Evolutionary conservation across 2,797 vertebrate genomes (phyloP), one percentile per base, ranked within the genome.

Genomic region (Hoplostethus atlanticus): DNA sequence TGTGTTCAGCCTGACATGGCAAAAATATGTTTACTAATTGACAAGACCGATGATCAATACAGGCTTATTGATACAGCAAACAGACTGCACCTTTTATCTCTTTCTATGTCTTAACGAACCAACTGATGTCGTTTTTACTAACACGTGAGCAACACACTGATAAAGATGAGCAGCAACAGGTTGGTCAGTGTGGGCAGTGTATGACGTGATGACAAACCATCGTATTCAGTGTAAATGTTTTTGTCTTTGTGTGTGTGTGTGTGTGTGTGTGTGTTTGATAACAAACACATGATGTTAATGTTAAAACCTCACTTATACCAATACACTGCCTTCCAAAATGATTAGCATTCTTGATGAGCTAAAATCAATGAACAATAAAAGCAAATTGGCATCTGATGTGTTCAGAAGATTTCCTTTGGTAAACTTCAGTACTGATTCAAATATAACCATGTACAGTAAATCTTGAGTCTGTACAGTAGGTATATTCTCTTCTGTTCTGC

Each of bases 41-140:
- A 55, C 8, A 44, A 40, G 10, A 38, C 0, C 36, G 21, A 50
- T 31, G 12, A 17, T 69, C 1, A 42, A 1, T 10, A 7, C 66
- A 77, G 30, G 46, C 61, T 50, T 30, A 2, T 15, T 55, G 68
- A 47, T 38, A 67, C 50, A 52, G 9, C 48, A 31, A 21, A 0
- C 6, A 73, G 48, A 46, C 69, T 40, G 9, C n/a, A 6, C 4
- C 34, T 47, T 4, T 74, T 80, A 68, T 71, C 61, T 40, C 9
- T 7, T 10, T 42, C 40, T 42, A 11, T 3, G 15, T 1, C 4
- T 36, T 54, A 4, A 48, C n/a, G 36, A 1, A 13, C 28, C 9
- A 63, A 28, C 30, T n/a, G 12, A 59, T 50, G 76, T 76, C 81
- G 65, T 73, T 13, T 59, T 73, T 13, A 62, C 51, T 42, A 64